phyloP scores from a whole-genome alignment of 2,888 invertebrate genomes.

The Limnephilus rhombicus region DNA sequence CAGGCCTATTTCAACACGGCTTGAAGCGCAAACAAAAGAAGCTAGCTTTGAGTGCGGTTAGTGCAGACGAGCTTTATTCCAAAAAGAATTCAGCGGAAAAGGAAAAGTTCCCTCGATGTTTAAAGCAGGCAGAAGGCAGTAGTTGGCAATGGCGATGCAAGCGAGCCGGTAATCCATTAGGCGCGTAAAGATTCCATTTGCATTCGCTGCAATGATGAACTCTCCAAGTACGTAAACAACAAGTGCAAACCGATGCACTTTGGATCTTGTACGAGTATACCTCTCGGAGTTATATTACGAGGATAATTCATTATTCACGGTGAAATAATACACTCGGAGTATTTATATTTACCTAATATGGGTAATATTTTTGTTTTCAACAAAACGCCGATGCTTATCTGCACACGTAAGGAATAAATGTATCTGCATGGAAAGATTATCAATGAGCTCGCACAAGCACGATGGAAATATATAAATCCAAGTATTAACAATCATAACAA shows the following conservation, averaged over 20 bases:
- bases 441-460: neutral
- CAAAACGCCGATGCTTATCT: neutral
- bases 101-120: neutral
- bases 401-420: neutral
- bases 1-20: neutral
- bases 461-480: neutral
- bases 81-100: neutral
- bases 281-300: neutral
- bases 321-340: neutral
- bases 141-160: neutral
- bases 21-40: neutral
- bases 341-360: neutral
- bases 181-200: constrained; percentile 1
- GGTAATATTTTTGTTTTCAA: neutral
- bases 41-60: neutral
- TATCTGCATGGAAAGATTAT: neutral
- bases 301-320: neutral
- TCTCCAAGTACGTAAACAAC: neutral
- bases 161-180: neutral
- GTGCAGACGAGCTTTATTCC: neutral
- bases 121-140: neutral
- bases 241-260: neutral
- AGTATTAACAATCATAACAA: neutral
- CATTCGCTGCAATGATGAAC: neutral
- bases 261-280: too few relatives aligned